Evolutionary conservation across 2,797 vertebrate species (phyloP), one percentile per base, ranked within the genome.

Genomic region (Clarias laeviceps): DNA sequence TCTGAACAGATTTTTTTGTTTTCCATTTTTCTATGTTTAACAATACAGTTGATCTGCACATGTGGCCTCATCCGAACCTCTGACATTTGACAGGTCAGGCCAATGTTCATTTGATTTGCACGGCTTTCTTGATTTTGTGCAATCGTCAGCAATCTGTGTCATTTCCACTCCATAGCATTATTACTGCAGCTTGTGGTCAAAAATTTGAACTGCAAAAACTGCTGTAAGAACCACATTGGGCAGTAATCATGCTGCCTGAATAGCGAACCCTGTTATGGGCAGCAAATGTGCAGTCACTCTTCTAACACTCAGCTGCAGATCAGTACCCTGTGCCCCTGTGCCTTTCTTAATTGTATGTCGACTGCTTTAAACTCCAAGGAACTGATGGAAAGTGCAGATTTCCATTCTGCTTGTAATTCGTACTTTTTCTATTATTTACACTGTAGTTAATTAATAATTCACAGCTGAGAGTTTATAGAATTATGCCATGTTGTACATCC

Each of bases 351-450:
- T 29, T 4, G 3, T 50, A 15, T 50, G 72, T 17, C 45, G 14
- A 18, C 45, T 56, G 72, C n/a, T 56, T 74, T 74, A 56, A 4
- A 54, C 3, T 54, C 45, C 14, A 15, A 27, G 45, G n/a, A 54
- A 17, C n/a, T 74, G 24, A 54, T 17, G n/a, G 14, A 54, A 74
- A 29, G 45, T 74, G 45, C 45, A 74, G 15, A 54, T 59, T 37
- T 59, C 56, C 18, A 78, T 61, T 34, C 29, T 34, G 24, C n/a
- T 22, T 56, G 14, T 54, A 56, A 56, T 14, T 4, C 50, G 29
- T 56, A 74, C 45, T 9, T 27, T 74, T 27, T 50, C 54, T 77
- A 59, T 77, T 77, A 77, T 77, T 32, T 77, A 34, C 15, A 14
- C 74, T 61, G 56, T 17, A 14, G 76, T 61, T 78, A n/a, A 5